Percentiles rank a stretch among this genome's conserved stretches.
phyloP scores from a whole-genome alignment of 2,888 invertebrate genomes.

The Sepioteuthis lessoniana region DNA sequence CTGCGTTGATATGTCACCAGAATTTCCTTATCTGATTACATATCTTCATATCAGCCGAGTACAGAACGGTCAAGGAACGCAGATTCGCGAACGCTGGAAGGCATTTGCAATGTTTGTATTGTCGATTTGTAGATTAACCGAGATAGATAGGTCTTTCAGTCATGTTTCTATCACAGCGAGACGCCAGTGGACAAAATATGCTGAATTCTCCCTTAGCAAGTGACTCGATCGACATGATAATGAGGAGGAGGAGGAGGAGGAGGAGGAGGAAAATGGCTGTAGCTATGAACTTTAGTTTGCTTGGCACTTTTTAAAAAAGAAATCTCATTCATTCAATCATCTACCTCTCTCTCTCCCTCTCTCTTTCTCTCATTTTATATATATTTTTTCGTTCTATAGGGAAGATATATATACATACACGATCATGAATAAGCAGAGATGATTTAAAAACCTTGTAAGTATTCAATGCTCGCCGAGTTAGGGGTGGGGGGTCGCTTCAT shows the following conservation, averaged over 20 bases:
- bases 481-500: neutral
- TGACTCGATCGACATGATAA: neutral
- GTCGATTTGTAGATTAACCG: neutral
- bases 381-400: neutral
- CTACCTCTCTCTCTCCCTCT: neutral
- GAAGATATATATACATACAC: neutral
- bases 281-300: neutral
- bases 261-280: no score
- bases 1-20: neutral
- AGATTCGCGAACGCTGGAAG: neutral
- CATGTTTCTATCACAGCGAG: neutral
- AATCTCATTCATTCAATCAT: neutral
- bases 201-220: neutral
- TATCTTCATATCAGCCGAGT: neutral
- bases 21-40: neutral
- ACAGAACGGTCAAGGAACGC: neutral
- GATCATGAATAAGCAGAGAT: neutral
- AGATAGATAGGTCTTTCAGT: neutral
- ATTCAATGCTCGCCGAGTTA: neutral
- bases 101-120: neutral
- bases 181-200: neutral
- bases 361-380: neutral
- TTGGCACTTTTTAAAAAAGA: neutral
- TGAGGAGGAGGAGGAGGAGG: neutral
- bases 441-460: constrained; percentile 24